Evolutionary conservation across 1,140 invertebrate species (phyloP), one percentile per base, ranked within the genome.

Genomic region (Papilio xuthus): DNA sequence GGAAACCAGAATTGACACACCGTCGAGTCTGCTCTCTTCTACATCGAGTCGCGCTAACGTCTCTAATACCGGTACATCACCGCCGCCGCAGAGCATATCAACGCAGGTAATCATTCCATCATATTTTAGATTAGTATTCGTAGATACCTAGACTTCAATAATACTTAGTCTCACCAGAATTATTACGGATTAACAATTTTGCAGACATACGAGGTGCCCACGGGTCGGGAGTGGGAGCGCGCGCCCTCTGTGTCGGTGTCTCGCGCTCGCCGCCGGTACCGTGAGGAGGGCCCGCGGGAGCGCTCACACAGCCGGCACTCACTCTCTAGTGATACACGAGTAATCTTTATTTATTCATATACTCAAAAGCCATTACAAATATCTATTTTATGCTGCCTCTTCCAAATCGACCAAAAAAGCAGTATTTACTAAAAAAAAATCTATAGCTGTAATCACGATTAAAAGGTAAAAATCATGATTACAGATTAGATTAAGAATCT

Each of bases 81-180:
- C 97, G 73, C 97, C 97, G 50, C 97, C 97, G 9, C 97, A 98
- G 92, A 97, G 95, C 89, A 97, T 97, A 84, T 97, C 97, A 37
- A 98, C 97, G 37, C 97, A 98, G 95, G 97, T 98, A 95, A 94
- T 53, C 18, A 1, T 53, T 53, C 18, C n/a, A n/a, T 53, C 42
- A 44, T 12, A 44, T 13, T 50, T 53, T 53, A 53, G 18, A 53
- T 53, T 53, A 53, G 7, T 15, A 47, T 47, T 47, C 4, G 44
- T 47, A 47, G 15, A 47, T 47, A 18, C 13, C 32, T 37, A 7
- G 4, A 37, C 7, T 13, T 47, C 44, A 10, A 60, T 60, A 23
- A 60, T 26, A 10, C 20, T 60, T 56, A 23, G 20, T 26, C 20
- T n/a, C 8, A 60, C 13, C 20, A 60, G 20, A 3, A 28, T 63